These are phyloP conservation scores for Pycnomerus fuliginosus DNA, from an alignment of 2,888 invertebrate genomes.

Conservation along the genomic window DNA sequence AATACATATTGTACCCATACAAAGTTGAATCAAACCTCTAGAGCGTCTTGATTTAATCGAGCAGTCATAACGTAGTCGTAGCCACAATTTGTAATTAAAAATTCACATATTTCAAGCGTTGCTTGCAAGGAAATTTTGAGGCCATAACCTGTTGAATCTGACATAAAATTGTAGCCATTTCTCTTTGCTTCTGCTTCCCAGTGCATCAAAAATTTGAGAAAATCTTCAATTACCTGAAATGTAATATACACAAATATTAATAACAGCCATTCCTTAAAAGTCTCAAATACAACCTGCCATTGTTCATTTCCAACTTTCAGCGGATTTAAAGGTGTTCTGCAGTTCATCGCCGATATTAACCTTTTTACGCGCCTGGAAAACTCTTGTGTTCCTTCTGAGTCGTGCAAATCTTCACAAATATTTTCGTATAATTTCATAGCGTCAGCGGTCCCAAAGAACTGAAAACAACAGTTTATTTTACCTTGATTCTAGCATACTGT, in stretches of 20 bases:
- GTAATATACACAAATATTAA: not conserved
- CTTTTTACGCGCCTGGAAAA: not conserved
- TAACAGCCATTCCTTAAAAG: not conserved
- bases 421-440: not conserved
- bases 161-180: not conserved
- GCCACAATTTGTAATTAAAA: not conserved
- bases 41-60: not conserved
- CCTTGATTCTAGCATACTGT: too few relatives aligned
- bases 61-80: constrained; percentile 1
- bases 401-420: not conserved
- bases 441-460: not conserved
- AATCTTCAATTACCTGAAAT: not conserved
- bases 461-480: not conserved
- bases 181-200: too few relatives aligned
- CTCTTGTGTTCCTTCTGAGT: not conserved
- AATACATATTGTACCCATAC: too few relatives aligned
- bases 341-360: not conserved
- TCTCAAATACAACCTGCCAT: not conserved
- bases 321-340: not conserved
- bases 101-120: not conserved
- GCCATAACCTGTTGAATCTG: not conserved
- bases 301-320: not conserved
- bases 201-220: not conserved
- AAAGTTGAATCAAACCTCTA: too few relatives aligned
- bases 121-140: not conserved